Evolutionary conservation across 2,113 vertebrate genomes (phyloP).

Genomic region (Pycnonotus jocosus): DNA sequence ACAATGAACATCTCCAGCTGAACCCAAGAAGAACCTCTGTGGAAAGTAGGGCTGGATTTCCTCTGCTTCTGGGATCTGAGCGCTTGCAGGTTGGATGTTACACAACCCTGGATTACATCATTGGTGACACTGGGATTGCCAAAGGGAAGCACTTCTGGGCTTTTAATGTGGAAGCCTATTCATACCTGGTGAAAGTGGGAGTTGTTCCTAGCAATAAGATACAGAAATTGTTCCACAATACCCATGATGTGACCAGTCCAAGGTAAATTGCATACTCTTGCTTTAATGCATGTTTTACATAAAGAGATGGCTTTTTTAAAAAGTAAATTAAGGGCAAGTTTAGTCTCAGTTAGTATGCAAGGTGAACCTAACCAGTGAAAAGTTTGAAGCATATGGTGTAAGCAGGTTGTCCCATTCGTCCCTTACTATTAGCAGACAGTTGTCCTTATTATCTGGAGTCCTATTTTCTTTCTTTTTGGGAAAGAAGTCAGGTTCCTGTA

Average conservation of each 20-base stretch:
- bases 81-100: conserved; percentile 89
- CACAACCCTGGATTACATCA: conserved; percentile 89
- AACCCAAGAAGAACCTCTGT: conserved; percentile 83
- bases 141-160: conserved; percentile 95
- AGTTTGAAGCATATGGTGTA: background rate
- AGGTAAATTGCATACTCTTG: conserved; percentile 74
- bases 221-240: conserved; percentile 90
- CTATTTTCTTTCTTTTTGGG: background rate
- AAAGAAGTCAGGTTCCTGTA: background rate
- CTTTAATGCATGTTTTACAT: background rate
- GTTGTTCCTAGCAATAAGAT: conserved; percentile 89
- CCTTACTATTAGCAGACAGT: background rate
- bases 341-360: background rate
- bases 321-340: background rate
- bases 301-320: background rate
- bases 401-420: background rate
- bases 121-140: conserved; percentile 86
- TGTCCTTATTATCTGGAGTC: background rate
- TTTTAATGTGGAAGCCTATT: conserved; percentile 85
- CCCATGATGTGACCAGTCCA: conserved; percentile 87
- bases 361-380: background rate
- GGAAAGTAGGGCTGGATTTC: conserved; percentile 86
- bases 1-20: conserved; percentile 81
- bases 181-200: conserved; percentile 92
- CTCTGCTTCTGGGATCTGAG: conserved; percentile 84